Evolutionary conservation across 1,140 invertebrate species (phyloP).

Genomic region (Cotesia chilonis): DNA sequence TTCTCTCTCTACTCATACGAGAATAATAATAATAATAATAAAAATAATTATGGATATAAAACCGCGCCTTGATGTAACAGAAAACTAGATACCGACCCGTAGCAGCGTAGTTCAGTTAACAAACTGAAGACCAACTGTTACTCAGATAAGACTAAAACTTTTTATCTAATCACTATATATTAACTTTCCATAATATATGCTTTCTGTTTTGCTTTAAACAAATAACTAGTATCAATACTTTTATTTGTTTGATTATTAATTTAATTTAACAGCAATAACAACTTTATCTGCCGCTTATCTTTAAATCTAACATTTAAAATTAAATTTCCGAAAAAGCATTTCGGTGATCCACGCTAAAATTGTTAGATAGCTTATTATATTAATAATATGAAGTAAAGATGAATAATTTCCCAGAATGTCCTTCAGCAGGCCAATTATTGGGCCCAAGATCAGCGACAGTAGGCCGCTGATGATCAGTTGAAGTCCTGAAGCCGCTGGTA

Average conservation of each 20-base stretch:
- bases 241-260: not conserved
- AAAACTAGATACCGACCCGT: too few relatives aligned
- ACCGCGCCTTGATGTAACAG: not conserved
- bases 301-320: too few relatives aligned
- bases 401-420: conserved; percentile 67
- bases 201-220: not conserved
- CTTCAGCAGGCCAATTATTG: conserved; percentile 69
- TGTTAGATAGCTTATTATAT: conserved; percentile 71
- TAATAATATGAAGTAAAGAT: conserved; percentile 70
- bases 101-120: too few relatives aligned
- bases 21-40: too few relatives aligned
- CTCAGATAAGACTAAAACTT: conserved; percentile 14
- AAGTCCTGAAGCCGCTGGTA: conserved; percentile 72
- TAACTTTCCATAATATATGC: not conserved
- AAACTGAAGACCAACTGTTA: not conserved
- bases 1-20: not conserved
- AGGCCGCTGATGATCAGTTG: conserved; percentile 71
- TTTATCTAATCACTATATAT: conserved; percentile 31
- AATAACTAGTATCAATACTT: not conserved
- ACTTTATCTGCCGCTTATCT: too few relatives aligned
- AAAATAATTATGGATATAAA: not conserved
- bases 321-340: conserved; percentile 37
- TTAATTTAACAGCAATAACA: not conserved
- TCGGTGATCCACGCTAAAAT: conserved; percentile 69
- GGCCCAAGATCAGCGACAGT: conserved; percentile 67